Percentiles rank a stretch among this genome's conserved stretches.
Conservation (phyloP, 2,113 vertebrate genomes). For the Hydropotes inermis region DNA sequence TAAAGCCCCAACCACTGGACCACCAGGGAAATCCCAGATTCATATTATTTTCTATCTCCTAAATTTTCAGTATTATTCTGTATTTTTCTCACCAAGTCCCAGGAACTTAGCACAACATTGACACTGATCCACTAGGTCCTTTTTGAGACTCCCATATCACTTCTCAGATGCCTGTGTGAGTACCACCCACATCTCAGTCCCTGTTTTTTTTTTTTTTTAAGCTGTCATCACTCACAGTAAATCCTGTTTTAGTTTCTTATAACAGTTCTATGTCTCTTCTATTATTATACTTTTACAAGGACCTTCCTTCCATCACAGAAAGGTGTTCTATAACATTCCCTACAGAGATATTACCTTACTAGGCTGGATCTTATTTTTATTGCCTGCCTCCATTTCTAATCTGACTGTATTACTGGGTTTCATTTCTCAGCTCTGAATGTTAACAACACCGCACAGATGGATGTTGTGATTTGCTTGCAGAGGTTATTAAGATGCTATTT, state of each 20-base stretch:
- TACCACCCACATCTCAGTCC: background rate
- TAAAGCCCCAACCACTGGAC: background rate
- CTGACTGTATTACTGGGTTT: conserved; percentile 41
- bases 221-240: conserved; percentile 34
- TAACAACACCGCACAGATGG: conserved; percentile 42
- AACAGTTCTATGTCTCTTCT: conserved; percentile 43
- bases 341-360: conserved; percentile 57
- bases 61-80: background rate
- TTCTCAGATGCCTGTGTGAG: background rate
- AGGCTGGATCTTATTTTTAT: conserved; percentile 55
- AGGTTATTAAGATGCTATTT: conserved; percentile 63
- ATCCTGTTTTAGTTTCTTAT: conserved; percentile 53
- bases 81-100: background rate
- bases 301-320: conserved; percentile 40
- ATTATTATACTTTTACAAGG: conserved; percentile 34
- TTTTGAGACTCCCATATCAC: background rate
- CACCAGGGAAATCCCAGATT: background rate
- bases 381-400: conserved; percentile 50
- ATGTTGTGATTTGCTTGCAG: conserved; percentile 51
- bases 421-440: conserved; percentile 55
- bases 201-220: background rate
- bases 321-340: conserved; percentile 60
- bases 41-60: background rate
- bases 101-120: background rate
- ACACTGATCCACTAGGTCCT: background rate